These are phyloP conservation scores for Perca flavescens DNA, from an alignment of 2,113 vertebrate genomes.

Conservation along the genomic window DNA sequence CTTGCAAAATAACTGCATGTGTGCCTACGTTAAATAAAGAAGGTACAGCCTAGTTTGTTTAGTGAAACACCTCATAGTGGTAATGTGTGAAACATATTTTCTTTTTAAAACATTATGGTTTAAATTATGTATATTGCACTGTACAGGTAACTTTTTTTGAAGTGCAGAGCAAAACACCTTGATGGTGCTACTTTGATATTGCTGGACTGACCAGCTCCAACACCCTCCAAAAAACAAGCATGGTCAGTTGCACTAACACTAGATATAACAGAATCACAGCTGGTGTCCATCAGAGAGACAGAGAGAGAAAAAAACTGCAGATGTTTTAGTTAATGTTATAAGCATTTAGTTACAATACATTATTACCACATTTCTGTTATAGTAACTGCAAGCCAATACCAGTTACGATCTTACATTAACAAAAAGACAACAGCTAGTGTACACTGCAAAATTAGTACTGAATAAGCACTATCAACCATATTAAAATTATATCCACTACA, in stretches of 20 bases:
- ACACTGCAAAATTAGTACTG: neutral
- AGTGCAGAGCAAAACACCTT: slow-evolving; percentile 29
- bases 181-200: slow-evolving; percentile 44
- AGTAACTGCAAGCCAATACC: neutral
- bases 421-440: neutral
- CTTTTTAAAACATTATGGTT: neutral
- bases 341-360: neutral
- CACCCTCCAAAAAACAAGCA: slow-evolving; percentile 2
- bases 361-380: neutral
- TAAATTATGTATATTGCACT: neutral
- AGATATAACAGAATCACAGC: neutral
- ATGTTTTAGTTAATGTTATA: neutral
- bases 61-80: neutral
- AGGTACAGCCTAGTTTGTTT: neutral
- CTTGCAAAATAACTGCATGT: neutral
- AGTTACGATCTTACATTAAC: neutral
- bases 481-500: neutral
- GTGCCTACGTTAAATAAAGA: neutral
- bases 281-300: neutral
- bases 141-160: slow-evolving; percentile 22
- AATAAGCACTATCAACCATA: neutral
- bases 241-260: neutral
- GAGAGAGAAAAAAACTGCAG: neutral
- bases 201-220: slow-evolving; percentile 10
- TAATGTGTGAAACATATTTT: neutral